These are phyloP conservation scores for Perizoma flavofasciatum DNA, from an alignment of 2,888 invertebrate genomes.

Conservation along the genomic window DNA sequence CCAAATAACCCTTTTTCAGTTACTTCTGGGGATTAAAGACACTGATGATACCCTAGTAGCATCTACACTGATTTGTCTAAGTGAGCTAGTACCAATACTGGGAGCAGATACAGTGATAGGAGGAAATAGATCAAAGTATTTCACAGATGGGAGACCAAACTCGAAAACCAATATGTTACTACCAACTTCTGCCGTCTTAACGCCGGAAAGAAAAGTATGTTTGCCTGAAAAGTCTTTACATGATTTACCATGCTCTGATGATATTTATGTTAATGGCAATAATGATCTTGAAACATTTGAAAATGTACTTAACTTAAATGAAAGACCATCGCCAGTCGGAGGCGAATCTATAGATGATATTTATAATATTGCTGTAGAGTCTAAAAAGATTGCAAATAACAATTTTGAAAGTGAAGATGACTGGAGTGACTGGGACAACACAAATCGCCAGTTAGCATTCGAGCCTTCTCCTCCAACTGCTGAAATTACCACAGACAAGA, in stretches of 20 bases:
- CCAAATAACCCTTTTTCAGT: slow-evolving; percentile 68
- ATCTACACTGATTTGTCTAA: slow-evolving; percentile 91
- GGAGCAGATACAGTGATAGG: slow-evolving; percentile 95
- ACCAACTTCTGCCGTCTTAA: slow-evolving; percentile 29
- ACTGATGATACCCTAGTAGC: slow-evolving; percentile 92
- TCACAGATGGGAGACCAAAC: slow-evolving; percentile 94
- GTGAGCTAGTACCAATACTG: slow-evolving; percentile 92
- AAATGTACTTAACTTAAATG: slow-evolving; percentile 82
- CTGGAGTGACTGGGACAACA: slow-evolving; percentile 93
- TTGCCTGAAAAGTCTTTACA: slow-evolving; percentile 55
- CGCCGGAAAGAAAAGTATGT: slow-evolving; percentile 45
- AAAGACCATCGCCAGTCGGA: slow-evolving; percentile 92
- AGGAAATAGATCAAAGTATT: slow-evolving; percentile 90
- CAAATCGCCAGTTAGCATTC: slow-evolving; percentile 53
- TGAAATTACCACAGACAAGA: slow-evolving; percentile 26
- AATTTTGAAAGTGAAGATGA: slow-evolving; percentile 86
- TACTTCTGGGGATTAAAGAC: slow-evolving; percentile 94
- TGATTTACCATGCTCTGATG: slow-evolving; percentile 68
- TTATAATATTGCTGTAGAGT: slow-evolving; percentile 52
- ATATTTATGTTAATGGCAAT: slow-evolving; percentile 51
- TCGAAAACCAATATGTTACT: slow-evolving; percentile 49
- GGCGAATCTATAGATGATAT: slow-evolving; percentile 87
- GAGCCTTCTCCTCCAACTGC: slow-evolving; percentile 37
- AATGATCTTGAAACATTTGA: slow-evolving; percentile 58
- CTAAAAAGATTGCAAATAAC: slow-evolving; percentile 60